phyloP scores from a whole-genome alignment of 1,140 invertebrate species.

The Bombus waltoni region DNA sequence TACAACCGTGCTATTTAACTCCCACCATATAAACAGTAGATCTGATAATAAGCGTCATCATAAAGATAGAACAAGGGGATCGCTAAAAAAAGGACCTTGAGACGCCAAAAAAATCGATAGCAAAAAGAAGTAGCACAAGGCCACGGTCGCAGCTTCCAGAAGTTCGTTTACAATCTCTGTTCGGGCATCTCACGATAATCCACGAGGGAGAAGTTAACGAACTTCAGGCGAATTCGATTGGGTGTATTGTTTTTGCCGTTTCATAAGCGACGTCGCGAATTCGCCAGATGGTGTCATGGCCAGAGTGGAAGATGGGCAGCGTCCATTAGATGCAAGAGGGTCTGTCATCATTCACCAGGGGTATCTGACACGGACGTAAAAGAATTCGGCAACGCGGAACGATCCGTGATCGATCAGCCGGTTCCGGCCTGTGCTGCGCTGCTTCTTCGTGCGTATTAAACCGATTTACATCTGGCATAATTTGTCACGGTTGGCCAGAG shows the following conservation, averaged over 20 bases:
- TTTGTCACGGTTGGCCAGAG: conserved; percentile 50
- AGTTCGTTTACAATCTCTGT: neutral
- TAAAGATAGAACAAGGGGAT: neutral
- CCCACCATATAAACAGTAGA: neutral
- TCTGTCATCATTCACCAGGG: conserved; percentile 52
- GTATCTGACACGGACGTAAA: conserved; percentile 51
- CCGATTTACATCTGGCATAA: conserved; percentile 57
- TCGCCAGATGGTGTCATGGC: conserved; percentile 55
- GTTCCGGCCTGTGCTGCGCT: conserved; percentile 10
- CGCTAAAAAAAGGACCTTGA: neutral
- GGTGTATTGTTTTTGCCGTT: conserved; percentile 14
- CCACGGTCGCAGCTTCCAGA: neutral
- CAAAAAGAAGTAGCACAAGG: neutral
- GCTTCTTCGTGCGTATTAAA: conserved; percentile 19
- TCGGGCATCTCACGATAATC: neutral
- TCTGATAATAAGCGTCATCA: neutral
- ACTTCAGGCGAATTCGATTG: conserved; percentile 31
- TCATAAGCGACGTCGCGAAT: conserved; percentile 8
- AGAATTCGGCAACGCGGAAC: conserved; percentile 41
- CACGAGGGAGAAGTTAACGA: conserved; percentile 15
- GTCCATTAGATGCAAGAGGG: conserved; percentile 5
- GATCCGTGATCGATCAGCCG: conserved; percentile 45
- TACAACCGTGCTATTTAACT: neutral
- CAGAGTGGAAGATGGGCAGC: conserved; percentile 26
- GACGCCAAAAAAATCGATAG: neutral